Conservation (phyloP, 2,888 invertebrate genomes). For the Serrognathus titanus region DNA sequence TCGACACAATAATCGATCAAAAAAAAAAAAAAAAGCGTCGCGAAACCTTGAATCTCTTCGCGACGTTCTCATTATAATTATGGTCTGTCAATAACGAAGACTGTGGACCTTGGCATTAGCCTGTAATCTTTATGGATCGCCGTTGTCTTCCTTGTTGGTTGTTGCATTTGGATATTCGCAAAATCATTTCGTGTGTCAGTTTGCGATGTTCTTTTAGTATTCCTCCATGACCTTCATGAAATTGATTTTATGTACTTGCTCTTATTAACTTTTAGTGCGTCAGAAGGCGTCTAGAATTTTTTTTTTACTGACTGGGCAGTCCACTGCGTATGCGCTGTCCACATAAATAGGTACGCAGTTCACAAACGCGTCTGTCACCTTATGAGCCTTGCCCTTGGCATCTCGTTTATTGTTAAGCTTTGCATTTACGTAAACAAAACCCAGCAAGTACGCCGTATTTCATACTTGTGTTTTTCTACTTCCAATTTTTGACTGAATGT, state of each 20-base stretch:
- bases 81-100: constrained; percentile 7
- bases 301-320: not conserved
- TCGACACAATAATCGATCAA: not conserved
- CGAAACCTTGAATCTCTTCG: constrained; percentile 22
- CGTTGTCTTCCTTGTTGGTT: constrained; percentile 11
- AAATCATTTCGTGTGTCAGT: not conserved
- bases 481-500: too few relatives aligned
- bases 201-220: too few relatives aligned
- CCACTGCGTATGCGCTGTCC: not conserved
- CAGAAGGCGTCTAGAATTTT: not conserved
- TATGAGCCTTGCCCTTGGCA: too few relatives aligned
- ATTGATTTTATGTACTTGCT: too few relatives aligned
- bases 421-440: too few relatives aligned
- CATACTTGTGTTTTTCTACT: too few relatives aligned
- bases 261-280: not conserved
- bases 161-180: not conserved
- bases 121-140: constrained; percentile 28
- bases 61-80: constrained; percentile 16
- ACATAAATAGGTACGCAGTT: too few relatives aligned
- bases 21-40: constrained; percentile 10
- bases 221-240: too few relatives aligned
- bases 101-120: constrained; percentile 33
- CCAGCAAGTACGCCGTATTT: too few relatives aligned
- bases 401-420: too few relatives aligned
- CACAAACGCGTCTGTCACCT: too few relatives aligned